Evolutionary conservation across 2,113 vertebrate genomes (phyloP).

Genomic region (Engraulis encrasicolus): DNA sequence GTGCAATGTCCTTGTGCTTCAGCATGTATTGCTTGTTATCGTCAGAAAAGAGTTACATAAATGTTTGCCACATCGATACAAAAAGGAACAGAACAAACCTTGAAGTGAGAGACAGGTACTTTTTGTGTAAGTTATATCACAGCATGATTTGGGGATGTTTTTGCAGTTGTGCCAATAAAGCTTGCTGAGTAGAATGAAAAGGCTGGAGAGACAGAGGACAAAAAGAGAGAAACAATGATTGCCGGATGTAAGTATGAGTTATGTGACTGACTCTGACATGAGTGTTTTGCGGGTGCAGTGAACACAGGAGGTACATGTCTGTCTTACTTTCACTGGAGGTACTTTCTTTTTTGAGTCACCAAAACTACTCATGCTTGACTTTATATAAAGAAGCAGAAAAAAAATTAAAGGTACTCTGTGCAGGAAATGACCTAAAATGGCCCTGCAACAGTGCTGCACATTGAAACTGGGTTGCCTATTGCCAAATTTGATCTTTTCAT

Average conservation of each 20-base stretch:
- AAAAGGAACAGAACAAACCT: neutral
- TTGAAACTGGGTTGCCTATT: no score
- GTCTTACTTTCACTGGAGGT: neutral
- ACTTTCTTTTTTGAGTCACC: neutral
- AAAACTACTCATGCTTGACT: neutral
- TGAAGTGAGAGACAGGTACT: neutral
- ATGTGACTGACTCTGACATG: neutral
- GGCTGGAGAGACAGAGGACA: neutral
- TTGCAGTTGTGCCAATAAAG: neutral
- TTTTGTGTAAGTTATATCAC: neutral
- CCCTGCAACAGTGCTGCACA: no score
- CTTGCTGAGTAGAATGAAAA: neutral
- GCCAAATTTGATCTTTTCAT: no score
- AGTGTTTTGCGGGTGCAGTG: neutral
- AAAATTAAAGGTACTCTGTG: no score
- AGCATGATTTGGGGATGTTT: neutral
- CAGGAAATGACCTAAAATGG: no score
- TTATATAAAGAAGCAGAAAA: no score
- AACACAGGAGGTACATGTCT: no score
- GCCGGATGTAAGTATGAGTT: neutral
- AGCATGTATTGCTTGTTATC: neutral
- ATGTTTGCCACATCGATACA: neutral
- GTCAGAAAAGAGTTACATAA: neutral
- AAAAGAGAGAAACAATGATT: neutral
- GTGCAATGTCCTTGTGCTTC: neutral